Conservation (phyloP, 2,113 vertebrate genomes). For the Scomber japonicus region DNA sequence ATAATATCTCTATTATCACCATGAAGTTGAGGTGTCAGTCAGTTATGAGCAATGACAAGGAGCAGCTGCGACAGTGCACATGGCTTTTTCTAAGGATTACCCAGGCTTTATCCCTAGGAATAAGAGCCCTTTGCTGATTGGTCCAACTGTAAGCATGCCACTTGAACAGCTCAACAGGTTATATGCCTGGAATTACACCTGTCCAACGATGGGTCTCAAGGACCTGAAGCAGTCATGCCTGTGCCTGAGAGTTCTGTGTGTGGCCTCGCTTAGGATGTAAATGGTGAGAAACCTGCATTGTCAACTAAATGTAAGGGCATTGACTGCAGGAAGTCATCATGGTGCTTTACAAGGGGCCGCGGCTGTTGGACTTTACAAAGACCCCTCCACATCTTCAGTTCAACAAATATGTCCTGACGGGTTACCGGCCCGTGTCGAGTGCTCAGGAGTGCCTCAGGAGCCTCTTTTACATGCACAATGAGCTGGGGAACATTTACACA, state of each 20-base stretch:
- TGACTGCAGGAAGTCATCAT: conserved; percentile 58
- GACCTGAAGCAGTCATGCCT: conserved; percentile 20
- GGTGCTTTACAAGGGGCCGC: conserved; percentile 86
- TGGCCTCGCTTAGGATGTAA: conserved; percentile 52
- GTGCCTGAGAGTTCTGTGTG: conserved; percentile 5
- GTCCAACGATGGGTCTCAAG: conserved; percentile 53
- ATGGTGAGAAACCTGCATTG: conserved; percentile 28
- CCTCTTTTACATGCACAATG: conserved; percentile 95
- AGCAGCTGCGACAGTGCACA: conserved; percentile 50
- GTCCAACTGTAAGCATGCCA: conserved; percentile 69
- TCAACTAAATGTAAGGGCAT: conserved; percentile 37
- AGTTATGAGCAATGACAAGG: conserved; percentile 35
- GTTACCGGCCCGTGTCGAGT: conserved; percentile 90
- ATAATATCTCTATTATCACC: not conserved
- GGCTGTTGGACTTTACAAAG: conserved; percentile 90
- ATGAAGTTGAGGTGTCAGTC: conserved; percentile 28
- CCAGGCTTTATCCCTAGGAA: conserved; percentile 70
- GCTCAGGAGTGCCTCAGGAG: conserved; percentile 88
- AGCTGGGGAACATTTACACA: conserved; percentile 94
- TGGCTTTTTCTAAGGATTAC: conserved; percentile 77
- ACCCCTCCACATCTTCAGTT: conserved; percentile 92
- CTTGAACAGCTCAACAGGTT: conserved; percentile 72
- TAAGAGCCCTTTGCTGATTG: conserved; percentile 73
- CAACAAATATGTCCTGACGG: conserved; percentile 92
- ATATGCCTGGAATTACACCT: conserved; percentile 64